A percentile compares a stretch with the other conserved stretches of the same genome.
Conservation (phyloP, 2,797 vertebrate genomes). For the Triplophysa yarkandensis region DNA sequence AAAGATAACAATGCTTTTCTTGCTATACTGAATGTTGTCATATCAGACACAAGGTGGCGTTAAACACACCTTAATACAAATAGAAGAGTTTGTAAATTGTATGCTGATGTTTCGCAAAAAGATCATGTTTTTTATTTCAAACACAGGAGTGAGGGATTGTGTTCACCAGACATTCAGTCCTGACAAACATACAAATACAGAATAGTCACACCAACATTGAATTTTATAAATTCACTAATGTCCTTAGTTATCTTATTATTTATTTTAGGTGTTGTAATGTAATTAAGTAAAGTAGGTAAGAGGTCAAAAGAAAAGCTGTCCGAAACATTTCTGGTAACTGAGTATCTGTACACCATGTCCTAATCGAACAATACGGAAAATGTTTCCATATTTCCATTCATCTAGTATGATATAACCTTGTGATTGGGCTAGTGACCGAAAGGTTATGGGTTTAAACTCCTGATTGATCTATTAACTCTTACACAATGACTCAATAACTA, state of each 20-base stretch:
- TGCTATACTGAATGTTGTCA: not conserved
- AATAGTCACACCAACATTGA: not conserved
- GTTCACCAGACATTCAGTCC: not conserved
- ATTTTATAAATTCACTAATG: too few species aligned
- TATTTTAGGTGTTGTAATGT: too few species aligned
- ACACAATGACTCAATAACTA: too few species aligned
- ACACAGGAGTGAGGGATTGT: not conserved
- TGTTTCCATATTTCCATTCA: too few species aligned
- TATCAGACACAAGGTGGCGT: constrained; percentile 26
- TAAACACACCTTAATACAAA: not conserved
- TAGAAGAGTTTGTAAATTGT: not conserved
- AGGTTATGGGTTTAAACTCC: not conserved
- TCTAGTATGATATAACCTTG: not conserved
- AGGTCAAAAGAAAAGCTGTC: not conserved
- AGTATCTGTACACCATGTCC: too few species aligned
- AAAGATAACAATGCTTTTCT: not conserved
- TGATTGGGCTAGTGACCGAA: not conserved
- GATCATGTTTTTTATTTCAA: not conserved
- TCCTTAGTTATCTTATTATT: too few species aligned
- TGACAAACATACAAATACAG: too few species aligned
- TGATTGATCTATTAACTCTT: not conserved
- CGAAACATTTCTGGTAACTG: too few species aligned
- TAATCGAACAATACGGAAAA: too few species aligned
- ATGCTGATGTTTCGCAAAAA: not conserved
- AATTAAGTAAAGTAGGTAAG: not conserved